phyloP scores from a whole-genome alignment of 2,113 vertebrate species.

The Cervus canadensis region DNA sequence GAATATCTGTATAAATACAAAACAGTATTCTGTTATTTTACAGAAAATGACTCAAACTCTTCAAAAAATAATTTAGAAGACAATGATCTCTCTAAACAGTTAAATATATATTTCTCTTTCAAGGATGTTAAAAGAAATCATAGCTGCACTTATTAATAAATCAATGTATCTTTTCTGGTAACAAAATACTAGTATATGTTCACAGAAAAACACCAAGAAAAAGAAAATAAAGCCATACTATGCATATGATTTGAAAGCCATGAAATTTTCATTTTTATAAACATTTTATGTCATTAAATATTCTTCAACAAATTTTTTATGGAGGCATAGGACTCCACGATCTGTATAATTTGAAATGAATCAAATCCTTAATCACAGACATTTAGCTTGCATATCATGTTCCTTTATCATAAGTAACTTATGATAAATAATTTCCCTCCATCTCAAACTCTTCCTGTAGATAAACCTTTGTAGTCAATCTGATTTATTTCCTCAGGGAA shows the following conservation, averaged over 20 bases:
- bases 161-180: background rate
- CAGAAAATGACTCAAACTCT: background rate
- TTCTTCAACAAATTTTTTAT: background rate
- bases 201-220: background rate
- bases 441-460: background rate
- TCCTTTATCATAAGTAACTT: background rate
- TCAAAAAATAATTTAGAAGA: slow-evolving; percentile 26
- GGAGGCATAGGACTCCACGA: background rate
- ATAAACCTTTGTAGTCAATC: background rate
- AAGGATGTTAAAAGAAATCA: background rate
- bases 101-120: background rate
- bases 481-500: background rate
- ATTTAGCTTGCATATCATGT: background rate
- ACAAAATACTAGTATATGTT: slow-evolving; percentile 2
- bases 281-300: background rate
- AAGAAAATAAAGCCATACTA: background rate
- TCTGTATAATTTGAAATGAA: background rate
- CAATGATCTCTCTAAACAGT: background rate
- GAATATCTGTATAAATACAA: slow-evolving; percentile 86
- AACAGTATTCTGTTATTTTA: background rate
- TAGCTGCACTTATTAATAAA: background rate
- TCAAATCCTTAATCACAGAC: background rate
- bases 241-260: background rate
- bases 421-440: background rate
- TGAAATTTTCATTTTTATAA: background rate